Evolutionary conservation across 2,888 invertebrate species (phyloP).

Genomic region (Heteromurus nitidus): DNA sequence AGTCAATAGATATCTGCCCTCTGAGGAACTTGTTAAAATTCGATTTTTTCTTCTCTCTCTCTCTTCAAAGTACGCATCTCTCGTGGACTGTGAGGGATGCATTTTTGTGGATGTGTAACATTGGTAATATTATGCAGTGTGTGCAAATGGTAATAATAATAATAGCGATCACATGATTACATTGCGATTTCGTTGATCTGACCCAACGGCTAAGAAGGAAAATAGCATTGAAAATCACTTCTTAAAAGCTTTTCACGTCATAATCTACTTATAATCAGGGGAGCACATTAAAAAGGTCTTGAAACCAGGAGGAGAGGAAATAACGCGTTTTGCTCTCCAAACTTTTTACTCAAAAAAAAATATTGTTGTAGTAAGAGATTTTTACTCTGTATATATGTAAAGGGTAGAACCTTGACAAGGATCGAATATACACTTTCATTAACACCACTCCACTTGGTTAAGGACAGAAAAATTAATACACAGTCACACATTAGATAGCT

Average conservation of each 20-base stretch:
- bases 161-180: constrained; percentile 9
- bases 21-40: constrained; percentile 30
- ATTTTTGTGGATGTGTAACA: not conserved
- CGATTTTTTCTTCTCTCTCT: not conserved
- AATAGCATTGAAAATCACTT: constrained; percentile 51
- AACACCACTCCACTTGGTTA: constrained; percentile 17
- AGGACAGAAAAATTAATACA: constrained; percentile 31
- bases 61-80: no score
- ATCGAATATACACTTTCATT: constrained; percentile 46
- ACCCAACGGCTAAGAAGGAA: constrained; percentile 13
- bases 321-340: constrained; percentile 15
- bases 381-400: no score
- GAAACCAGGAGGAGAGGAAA: constrained; percentile 41
- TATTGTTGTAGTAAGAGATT: not conserved
- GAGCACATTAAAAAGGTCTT: constrained; percentile 30
- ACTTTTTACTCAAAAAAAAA: no score
- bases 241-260: constrained; percentile 52
- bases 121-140: no score
- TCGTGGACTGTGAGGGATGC: not conserved
- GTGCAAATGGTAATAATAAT: not conserved
- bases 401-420: constrained; percentile 39
- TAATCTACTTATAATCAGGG: constrained; percentile 47
- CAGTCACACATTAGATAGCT: no score
- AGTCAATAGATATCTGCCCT: constrained; percentile 10
- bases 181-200: constrained; percentile 28